phyloP scores from a whole-genome alignment of 2,113 vertebrate species.

The Phocoena phocoena region DNA sequence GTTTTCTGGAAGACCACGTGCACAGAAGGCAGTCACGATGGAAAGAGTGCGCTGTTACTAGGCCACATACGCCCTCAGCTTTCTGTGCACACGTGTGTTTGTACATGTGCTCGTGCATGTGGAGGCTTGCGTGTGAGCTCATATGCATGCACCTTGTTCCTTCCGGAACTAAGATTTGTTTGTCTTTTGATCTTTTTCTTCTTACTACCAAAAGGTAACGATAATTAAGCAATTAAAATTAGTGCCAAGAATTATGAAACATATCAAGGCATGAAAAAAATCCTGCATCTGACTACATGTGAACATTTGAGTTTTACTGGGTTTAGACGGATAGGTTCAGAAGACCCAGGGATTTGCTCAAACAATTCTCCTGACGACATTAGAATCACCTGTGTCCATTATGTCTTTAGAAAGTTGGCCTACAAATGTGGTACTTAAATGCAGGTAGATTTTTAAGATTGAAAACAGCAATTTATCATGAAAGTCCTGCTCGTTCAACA shows the following conservation, averaged over 20 bases:
- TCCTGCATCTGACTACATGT: not conserved
- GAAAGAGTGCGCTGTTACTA: not conserved
- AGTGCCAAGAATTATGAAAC: not conserved
- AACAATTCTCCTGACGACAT: not conserved
- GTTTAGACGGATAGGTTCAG: not conserved
- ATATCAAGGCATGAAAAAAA: not conserved
- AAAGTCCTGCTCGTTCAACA: slow-evolving; percentile 26
- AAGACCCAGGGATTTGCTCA: not conserved
- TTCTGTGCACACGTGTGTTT: not conserved
- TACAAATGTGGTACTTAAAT: not conserved
- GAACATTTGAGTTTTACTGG: not conserved
- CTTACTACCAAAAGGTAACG: not conserved
- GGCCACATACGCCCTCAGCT: not conserved
- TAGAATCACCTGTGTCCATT: not conserved
- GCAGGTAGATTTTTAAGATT: not conserved
- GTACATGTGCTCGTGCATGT: rapidly evolving
- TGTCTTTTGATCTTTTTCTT: not conserved
- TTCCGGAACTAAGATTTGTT: not conserved
- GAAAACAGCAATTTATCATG: slow-evolving; percentile 28
- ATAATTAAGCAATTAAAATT: slow-evolving; percentile 13
- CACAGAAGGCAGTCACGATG: not conserved
- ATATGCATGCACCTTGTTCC: not conserved
- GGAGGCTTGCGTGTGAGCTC: not conserved
- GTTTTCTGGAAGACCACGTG: slow-evolving; percentile 29
- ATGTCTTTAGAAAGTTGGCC: not conserved